Base-by-base conservation (phyloP, 2,113 vertebrate genomes). In the Thamnaconus septentrionalis region DNA sequence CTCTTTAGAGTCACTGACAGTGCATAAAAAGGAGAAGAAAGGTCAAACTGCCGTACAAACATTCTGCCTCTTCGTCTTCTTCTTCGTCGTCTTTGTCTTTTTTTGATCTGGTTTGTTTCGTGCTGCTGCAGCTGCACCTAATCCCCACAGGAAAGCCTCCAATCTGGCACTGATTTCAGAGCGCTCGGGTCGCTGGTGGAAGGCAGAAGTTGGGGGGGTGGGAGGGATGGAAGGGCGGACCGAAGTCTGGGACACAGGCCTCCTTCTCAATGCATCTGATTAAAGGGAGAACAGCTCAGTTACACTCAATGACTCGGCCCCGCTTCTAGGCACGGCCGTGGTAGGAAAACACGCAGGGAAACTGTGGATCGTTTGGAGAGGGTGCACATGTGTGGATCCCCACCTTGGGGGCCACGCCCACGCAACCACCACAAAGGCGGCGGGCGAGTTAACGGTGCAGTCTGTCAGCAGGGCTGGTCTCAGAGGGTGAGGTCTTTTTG, bases 131-230 rank as follows among this genome's bases (percentile, higher is more conserved):
- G 84, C 86, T 89, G 84, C 86, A 79, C 76, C 83, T 88, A 89
- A 90, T 87, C 87, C 84, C 80, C 69, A 75, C 76, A 84, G 82
- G 82, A 84, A 82, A 79, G 69, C 77, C 81, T 73, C 85, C 91
- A 31, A 91, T 90, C 89, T 91, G 88, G 85, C 80, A 90, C 85
- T 92, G 83, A 91, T 90, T 90, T 84, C 9, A 56, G 49, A 78
- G 56, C 4, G 71, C 74, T 65, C 11, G 53, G 56, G 18, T 31
- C 18, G 18, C 18, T 31, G 18, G 18, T 31, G 18, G 18, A 31
- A 31, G 18, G 18, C 18, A 31, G 18, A 31, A 31, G 18, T 31
- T 31, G 18, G 18, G 18, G 18, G 18, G 73, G 67, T 8, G 11
- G 40, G 64, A 49, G 49, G 67, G 66, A 76, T 72, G 75, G 79